Conservation (phyloP, 2,113 vertebrate genomes). For the Pygoscelis adeliae region DNA sequence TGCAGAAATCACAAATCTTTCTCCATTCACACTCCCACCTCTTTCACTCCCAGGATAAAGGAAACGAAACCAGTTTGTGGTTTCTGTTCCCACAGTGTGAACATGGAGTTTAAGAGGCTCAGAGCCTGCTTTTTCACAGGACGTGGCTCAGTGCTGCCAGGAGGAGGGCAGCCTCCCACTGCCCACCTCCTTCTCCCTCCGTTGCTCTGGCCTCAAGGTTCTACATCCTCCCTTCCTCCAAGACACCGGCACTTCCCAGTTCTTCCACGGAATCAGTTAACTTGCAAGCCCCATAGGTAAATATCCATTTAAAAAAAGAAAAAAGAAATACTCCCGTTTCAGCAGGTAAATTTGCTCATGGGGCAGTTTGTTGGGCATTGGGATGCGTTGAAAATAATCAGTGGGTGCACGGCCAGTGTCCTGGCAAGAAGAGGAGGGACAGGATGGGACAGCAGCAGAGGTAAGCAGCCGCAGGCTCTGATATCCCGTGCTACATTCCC, state of each 20-base stretch:
- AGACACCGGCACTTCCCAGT: background rate
- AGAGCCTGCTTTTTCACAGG: background rate
- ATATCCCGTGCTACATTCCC: background rate
- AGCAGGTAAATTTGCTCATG: background rate
- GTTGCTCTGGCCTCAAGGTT: background rate
- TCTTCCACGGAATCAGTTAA: background rate
- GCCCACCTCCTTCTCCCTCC: background rate
- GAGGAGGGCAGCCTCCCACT: background rate
- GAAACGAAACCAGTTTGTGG: rapidly evolving
- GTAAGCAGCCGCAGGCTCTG: background rate
- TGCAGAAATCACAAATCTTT: background rate
- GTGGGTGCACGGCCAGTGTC: background rate
- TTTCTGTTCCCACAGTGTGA: background rate
- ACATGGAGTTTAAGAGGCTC: background rate
- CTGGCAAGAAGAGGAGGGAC: background rate
- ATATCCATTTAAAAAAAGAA: background rate
- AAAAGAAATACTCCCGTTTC: background rate
- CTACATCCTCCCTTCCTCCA: background rate
- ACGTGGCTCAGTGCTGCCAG: background rate
- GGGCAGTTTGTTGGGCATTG: background rate
- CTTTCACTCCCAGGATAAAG: background rate
- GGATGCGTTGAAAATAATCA: background rate
- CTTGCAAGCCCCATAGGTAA: background rate
- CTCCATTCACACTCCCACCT: background rate
- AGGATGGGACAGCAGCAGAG: background rate